Base-by-base conservation (phyloP, 2,888 invertebrate genomes). In the Stegana nigrithorax region DNA sequence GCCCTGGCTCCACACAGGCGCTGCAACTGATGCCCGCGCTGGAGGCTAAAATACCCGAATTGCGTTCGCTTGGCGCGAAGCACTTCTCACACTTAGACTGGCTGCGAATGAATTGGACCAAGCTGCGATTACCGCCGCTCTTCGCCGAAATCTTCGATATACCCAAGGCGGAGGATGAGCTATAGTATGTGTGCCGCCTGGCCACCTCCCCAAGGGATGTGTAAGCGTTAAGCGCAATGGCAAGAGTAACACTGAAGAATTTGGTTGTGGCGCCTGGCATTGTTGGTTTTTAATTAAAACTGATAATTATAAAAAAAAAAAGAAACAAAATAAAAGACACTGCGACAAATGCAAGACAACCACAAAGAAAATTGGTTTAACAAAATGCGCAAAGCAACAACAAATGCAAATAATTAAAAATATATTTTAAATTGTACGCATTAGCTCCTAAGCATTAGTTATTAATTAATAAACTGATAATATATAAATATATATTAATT, bases 131-230 rank as follows among this genome's bases (percentile, higher is more conserved):
- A 76, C 97, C 97, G 51, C 96, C 97, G 2, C 90, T 98, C 60
- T 98, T 96, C 87, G 93, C 97, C 32, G 98, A 98, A 87, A 96
- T 97, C 77, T 98, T 96, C 87, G 97, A 98, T 89, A 96, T 98
- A 86, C 95, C 96, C 72, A 94, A 92, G 85, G 89, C 90, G 79
- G 92, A 92, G 83, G 92, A 92, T 80, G 92, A 92, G 71, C 78
- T 83, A 68, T 84, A 82, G n/a, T n/a, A n/a, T n/a, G n/a, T n/a
- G 78, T 70, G 23, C 26, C 19, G 12, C 19, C 47, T 36, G 29
- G 56, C 50, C 53, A 29, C 27, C 64, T 51, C 12, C 26, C 44
- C 58, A 57, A n/a, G n/a, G 59, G 60, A 57, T 59, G 58, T 64
- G 58, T 63, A 64, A 65, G 36, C 45, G 42, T 8, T 32, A 32